These are phyloP conservation scores for Sarcophilus harrisii DNA, from an alignment of 2,797 vertebrate genomes.

Conservation along the genomic window DNA sequence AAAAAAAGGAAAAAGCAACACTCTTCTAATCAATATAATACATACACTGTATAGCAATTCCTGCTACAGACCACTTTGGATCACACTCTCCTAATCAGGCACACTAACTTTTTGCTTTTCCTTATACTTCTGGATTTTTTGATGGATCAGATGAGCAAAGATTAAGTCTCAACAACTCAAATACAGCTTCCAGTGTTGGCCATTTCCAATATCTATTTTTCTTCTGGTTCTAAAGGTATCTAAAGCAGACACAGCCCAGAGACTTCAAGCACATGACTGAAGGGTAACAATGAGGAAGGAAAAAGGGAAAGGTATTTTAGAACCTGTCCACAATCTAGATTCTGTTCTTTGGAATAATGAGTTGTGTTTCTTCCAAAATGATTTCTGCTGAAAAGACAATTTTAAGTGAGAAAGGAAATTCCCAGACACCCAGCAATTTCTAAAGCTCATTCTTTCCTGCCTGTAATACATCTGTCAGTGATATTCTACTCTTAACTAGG, in stretches of 20 bases:
- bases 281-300: neutral
- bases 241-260: constrained; percentile 21
- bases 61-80: neutral
- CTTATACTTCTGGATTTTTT: neutral
- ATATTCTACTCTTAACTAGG: neutral
- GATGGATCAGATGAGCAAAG: neutral
- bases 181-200: neutral
- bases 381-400: constrained; percentile 38
- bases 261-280: constrained; percentile 26
- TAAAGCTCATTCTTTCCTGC: neutral
- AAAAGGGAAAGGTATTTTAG: constrained; percentile 40
- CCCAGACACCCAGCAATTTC: neutral
- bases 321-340: neutral
- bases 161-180: neutral
- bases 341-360: neutral
- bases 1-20: neutral
- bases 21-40: neutral
- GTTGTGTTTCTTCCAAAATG: constrained; percentile 37
- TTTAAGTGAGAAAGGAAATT: constrained; percentile 14
- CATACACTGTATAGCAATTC: neutral
- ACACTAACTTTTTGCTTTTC: neutral
- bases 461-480: neutral
- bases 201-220: constrained; percentile 39
- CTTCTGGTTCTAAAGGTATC: constrained; percentile 30
- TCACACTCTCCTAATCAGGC: neutral